Base-by-base conservation (phyloP, 2,797 vertebrate genomes). In the Helostoma temminkii region DNA sequence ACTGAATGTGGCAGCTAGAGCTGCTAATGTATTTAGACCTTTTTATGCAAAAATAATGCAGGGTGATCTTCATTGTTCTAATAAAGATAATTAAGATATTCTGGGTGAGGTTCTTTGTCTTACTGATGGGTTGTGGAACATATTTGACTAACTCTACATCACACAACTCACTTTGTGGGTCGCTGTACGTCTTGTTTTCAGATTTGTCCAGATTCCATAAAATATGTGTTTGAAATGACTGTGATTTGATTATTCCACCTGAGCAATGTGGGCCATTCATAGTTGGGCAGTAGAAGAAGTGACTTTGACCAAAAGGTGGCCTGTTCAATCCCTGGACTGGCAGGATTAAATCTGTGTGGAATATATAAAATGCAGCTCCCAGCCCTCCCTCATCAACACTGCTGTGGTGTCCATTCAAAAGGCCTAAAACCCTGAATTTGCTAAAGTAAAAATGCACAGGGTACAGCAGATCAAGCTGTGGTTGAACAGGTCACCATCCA, bases 11-110 rank as follows among this genome's bases (percentile, higher is more conserved):
- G 28, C 25, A 47, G 43, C 28, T 36, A 26, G 21, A 69, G 25
- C 55, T 68, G 50, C 41, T 62, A 6, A 52, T 68, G 22, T 57
- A 24, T 8, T 54, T 19, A 24, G 25, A 12, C 28, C 14, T 59
- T 80, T 71, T 66, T 63, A 37, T 61, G 19, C 10, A 15, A 61
- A 52, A 57, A 58, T 9, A 37, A 25, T 37, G 39, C 42, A 15
- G 22, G 36, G 14, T 58, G 43, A 61, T 45, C n/a, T 39, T 58
- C 26, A 63, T 59, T 76, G 45, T 67, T 77, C 34, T 77, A 85
- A 88, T 88, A 88, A 88, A 88, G 72, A 9, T 52, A 28, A 70
- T 76, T 52, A 25, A 72, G 49, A 39, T 80, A 77, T 9, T 54
- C 43, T 14, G n/a, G 2, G 25, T 70, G 57, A 52, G 30, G n/a